Percentiles rank a stretch among this genome's conserved stretches.
These are phyloP conservation scores for Castor canadensis DNA, from an alignment of 2,113 vertebrate genomes.

Conservation along the genomic window DNA sequence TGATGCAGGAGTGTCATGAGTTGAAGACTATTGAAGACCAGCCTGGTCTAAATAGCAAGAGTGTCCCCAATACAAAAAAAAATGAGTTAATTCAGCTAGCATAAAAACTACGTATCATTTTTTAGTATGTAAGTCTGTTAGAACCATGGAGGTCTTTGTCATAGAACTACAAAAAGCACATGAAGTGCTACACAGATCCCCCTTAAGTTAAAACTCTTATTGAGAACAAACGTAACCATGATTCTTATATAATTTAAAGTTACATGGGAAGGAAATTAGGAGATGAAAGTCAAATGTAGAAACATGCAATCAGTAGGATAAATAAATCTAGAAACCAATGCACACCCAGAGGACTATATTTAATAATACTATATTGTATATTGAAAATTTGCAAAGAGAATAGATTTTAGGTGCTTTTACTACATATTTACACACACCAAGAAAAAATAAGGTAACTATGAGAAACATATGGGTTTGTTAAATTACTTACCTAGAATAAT, in stretches of 20 bases:
- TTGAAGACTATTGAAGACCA: no score
- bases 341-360: background rate
- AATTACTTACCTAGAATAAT: background rate
- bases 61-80: no score
- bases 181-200: background rate
- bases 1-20: no score
- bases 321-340: background rate
- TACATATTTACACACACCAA: background rate
- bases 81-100: background rate
- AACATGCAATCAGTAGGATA: background rate
- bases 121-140: background rate
- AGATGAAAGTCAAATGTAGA: background rate
- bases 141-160: background rate
- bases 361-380: no score
- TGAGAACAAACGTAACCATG: background rate
- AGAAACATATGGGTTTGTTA: background rate
- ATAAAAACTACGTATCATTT: background rate
- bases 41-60: no score
- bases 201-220: background rate
- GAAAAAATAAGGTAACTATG: background rate
- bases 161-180: background rate
- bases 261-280: background rate
- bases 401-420: background rate
- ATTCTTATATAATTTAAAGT: background rate
- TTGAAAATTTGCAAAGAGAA: no score